Conservation (phyloP, 2,113 vertebrate genomes). For the Chloropsis hardwickii region DNA sequence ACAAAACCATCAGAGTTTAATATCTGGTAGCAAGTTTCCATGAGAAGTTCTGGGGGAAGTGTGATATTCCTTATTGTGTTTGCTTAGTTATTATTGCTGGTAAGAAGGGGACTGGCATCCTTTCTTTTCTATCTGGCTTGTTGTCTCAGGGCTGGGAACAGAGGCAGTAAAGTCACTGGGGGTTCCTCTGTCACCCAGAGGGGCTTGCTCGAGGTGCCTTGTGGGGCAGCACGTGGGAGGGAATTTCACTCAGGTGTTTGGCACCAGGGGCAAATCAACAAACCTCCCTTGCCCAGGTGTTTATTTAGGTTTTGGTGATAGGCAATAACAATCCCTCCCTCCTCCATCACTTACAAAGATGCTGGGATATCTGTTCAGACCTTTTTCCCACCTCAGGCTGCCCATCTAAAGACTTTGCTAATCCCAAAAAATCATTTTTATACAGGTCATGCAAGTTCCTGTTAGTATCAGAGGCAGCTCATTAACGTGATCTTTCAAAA, state of each 20-base stretch:
- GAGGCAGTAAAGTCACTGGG: not conserved
- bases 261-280: not conserved
- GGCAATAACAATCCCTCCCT: not conserved
- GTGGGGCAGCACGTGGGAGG: not conserved
- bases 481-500: not conserved
- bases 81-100: not conserved
- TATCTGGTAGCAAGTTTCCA: not conserved
- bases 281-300: not conserved
- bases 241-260: not conserved
- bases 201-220: accelerated
- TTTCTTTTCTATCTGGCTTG: not conserved
- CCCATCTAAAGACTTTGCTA: not conserved
- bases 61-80: not conserved
- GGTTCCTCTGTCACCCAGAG: not conserved
- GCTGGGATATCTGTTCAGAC: not conserved
- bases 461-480: not conserved
- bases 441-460: not conserved
- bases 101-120: not conserved
- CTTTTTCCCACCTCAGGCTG: not conserved
- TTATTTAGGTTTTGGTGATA: not conserved
- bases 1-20: not conserved
- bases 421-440: not conserved
- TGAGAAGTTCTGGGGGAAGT: not conserved
- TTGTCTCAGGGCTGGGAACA: not conserved
- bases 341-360: not conserved